Evolutionary conservation across 2,888 invertebrate genomes (phyloP).

Genomic region (Tetramorium bicarinatum): DNA sequence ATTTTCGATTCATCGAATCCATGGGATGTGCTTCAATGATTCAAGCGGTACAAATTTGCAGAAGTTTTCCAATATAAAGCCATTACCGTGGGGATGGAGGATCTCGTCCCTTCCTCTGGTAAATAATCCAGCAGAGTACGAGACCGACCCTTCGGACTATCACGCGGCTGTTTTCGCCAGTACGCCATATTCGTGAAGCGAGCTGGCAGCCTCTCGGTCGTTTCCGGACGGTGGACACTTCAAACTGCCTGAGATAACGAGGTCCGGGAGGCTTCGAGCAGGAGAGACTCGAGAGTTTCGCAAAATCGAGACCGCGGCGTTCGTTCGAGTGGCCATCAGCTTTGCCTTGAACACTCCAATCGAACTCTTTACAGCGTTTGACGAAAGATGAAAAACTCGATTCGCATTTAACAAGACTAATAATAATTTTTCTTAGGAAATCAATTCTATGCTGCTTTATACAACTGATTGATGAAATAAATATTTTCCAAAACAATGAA

Average conservation of each 20-base stretch:
- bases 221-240: conserved; percentile 45
- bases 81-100: conserved; percentile 40
- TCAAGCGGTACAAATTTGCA: conserved; percentile 51
- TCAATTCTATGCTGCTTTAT: not conserved
- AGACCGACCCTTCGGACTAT: conserved; percentile 25
- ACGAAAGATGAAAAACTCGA: conserved; percentile 68
- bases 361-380: conserved; percentile 15
- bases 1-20: conserved; percentile 57
- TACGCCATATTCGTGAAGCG: conserved; percentile 33
- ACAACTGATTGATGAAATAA: not conserved
- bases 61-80: conserved; percentile 54
- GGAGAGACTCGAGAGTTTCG: conserved; percentile 50
- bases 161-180: conserved; percentile 36
- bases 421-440: not conserved
- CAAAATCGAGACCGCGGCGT: conserved; percentile 70
- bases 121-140: conserved; percentile 63
- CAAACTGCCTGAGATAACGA: conserved; percentile 62
- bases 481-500: not conserved
- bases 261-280: conserved; percentile 28
- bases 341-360: conserved; percentile 57
- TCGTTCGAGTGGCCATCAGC: conserved; percentile 69
- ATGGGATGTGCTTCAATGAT: conserved; percentile 46
- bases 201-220: conserved; percentile 27
- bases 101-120: conserved; percentile 49
- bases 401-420: conserved; percentile 67